A percentile compares a stretch with the other conserved stretches of the same genome.
Conservation (phyloP, 2,113 vertebrate species). For the Canis aureus region DNA sequence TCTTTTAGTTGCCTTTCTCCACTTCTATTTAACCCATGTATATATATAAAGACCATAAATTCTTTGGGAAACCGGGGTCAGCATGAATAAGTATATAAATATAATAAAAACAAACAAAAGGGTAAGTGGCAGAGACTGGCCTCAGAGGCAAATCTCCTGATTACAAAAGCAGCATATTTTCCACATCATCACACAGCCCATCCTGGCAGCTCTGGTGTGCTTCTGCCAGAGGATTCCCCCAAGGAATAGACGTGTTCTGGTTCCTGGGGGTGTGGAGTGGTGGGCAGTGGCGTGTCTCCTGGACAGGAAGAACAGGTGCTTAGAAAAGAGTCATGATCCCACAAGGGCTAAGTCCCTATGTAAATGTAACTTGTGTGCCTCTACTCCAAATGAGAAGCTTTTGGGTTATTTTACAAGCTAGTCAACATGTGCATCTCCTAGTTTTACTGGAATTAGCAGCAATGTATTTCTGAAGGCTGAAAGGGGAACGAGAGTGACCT, state of each 20-base stretch:
- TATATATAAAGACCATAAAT: neutral
- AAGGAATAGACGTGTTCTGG: neutral
- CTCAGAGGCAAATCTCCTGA: neutral
- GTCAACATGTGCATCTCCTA: constrained; percentile 40
- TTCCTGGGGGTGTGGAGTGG: neutral
- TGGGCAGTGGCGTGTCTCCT: neutral
- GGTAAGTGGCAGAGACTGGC: neutral
- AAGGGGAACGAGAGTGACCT: constrained; percentile 39
- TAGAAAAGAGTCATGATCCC: constrained; percentile 38
- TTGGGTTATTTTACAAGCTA: constrained; percentile 20
- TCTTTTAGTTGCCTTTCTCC: neutral
- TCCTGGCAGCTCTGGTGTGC: neutral
- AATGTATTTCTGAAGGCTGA: constrained; percentile 16
- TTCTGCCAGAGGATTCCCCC: neutral
- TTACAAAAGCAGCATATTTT: neutral
- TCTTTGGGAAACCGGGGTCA: neutral
- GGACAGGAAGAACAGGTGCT: neutral
- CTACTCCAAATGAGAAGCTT: constrained; percentile 62
- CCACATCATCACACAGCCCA: rapidly evolving
- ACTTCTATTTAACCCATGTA: neutral
- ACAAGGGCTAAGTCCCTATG: neutral
- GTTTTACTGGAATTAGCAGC: constrained; percentile 59
- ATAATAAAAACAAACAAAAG: neutral
- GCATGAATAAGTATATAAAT: neutral
- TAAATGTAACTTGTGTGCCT: neutral